These are phyloP conservation scores for Drepana arcuata DNA, from an alignment of 1,140 invertebrate species.

Conservation along the genomic window DNA sequence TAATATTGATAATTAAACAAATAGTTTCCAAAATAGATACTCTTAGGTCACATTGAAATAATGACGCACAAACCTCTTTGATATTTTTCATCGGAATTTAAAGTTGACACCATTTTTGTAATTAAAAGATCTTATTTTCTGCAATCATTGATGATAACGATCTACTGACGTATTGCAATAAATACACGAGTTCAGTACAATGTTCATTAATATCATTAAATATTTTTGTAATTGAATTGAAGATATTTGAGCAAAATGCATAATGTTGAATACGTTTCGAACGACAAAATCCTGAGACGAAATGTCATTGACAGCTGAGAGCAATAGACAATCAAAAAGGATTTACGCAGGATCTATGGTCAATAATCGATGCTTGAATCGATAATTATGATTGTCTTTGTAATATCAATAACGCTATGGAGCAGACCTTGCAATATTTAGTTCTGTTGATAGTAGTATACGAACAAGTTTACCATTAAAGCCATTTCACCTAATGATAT, in stretches of 20 bases:
- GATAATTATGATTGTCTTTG: constrained; percentile 15
- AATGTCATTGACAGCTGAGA: constrained; percentile 66
- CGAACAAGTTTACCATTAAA: no score
- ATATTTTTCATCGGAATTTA: constrained; percentile 56
- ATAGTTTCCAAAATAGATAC: constrained; percentile 9
- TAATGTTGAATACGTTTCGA: constrained; percentile 48
- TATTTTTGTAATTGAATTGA: constrained; percentile 22
- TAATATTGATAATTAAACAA: constrained; percentile 8
- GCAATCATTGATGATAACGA: no score
- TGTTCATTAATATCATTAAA: no score
- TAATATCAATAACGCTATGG: no score
- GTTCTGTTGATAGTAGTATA: no score
- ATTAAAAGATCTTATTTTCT: constrained; percentile 3
- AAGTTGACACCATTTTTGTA: constrained; percentile 55
- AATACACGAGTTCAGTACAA: no score
- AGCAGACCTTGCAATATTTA: no score
- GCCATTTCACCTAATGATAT: no score
- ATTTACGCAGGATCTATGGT: constrained; percentile 50
- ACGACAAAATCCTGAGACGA: constrained; percentile 48
- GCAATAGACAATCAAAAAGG: constrained; percentile 42
- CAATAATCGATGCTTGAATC: constrained; percentile 48
- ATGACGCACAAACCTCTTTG: constrained; percentile 44
- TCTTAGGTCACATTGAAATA: constrained; percentile 25
- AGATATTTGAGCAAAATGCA: constrained; percentile 30
- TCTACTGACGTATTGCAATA: no score